A percentile compares a stretch with the other conserved stretches of the same genome.
Evolutionary conservation across 2,113 vertebrate species (phyloP).

Genomic region (Rhinolophus ferrumequinum): DNA sequence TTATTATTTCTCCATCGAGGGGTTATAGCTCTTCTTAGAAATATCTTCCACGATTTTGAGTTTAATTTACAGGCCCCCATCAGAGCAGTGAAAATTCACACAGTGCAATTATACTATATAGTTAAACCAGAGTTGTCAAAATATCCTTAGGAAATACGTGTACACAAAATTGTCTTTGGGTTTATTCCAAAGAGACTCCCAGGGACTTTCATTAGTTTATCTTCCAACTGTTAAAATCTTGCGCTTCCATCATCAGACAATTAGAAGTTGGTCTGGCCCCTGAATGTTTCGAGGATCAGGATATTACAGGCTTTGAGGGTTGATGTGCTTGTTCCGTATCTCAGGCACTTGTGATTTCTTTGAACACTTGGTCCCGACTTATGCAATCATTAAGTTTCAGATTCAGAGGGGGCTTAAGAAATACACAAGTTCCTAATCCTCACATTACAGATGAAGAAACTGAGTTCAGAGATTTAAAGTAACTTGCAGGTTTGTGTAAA

Average conservation of each 20-base stretch:
- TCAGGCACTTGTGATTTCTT: conserved; percentile 22
- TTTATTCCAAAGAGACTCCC: background rate
- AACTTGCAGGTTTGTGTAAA: background rate
- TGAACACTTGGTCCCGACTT: background rate
- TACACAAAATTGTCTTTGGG: background rate
- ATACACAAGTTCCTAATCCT: background rate
- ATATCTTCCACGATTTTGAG: background rate
- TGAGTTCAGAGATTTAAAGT: conserved; percentile 26
- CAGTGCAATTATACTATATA: background rate
- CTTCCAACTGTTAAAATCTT: background rate
- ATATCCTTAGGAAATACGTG: background rate
- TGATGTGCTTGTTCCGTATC: background rate
- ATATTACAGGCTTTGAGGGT: background rate
- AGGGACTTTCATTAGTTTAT: background rate
- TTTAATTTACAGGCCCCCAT: conserved; percentile 16
- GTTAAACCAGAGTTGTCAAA: background rate
- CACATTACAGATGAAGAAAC: background rate
- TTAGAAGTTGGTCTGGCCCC: background rate
- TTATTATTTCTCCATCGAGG: background rate
- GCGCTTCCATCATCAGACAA: background rate
- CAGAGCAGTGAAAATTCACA: background rate
- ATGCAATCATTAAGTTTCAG: background rate
- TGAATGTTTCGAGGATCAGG: background rate
- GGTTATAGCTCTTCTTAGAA: background rate
- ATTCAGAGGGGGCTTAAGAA: background rate